Conservation (phyloP, 1,140 invertebrate genomes). For the Panagrolaimus sp. region DNA sequence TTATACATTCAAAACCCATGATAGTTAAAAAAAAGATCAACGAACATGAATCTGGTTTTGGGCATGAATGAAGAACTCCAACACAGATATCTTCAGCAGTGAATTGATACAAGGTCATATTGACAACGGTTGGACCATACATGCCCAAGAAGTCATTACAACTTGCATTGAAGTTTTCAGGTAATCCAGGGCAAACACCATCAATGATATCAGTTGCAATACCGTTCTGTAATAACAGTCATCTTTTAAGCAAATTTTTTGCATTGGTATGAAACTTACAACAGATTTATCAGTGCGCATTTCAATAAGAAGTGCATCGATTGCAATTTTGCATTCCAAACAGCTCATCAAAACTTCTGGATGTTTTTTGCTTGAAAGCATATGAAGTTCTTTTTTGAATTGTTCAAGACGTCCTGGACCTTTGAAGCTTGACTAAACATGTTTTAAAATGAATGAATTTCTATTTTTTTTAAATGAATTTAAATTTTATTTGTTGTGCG, state of each 20-base stretch:
- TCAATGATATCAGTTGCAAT: constrained; percentile 29
- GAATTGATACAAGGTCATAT: constrained; percentile 33
- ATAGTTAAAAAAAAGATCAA: background rate
- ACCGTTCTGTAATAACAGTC: constrained; percentile 19
- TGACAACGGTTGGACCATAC: constrained; percentile 30
- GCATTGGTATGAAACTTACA: constrained; percentile 8
- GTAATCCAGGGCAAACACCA: constrained; percentile 24
- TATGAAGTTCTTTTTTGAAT: constrained; percentile 18
- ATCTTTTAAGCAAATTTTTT: background rate
- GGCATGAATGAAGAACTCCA: constrained; percentile 21
- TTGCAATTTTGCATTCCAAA: constrained; percentile 25
- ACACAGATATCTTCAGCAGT: constrained; percentile 23
- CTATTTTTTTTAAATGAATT: constrained; percentile 3
- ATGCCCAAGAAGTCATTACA: constrained; percentile 33
- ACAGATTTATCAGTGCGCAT: constrained; percentile 15
- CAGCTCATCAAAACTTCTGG: constrained; percentile 26
- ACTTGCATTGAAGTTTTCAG: constrained; percentile 16
- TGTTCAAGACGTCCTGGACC: constrained; percentile 9
- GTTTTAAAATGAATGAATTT: constrained; percentile 15
- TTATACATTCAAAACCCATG: background rate
- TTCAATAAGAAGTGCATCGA: constrained; percentile 19
- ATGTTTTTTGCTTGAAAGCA: background rate
- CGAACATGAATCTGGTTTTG: constrained; percentile 20
- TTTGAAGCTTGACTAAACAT: constrained; percentile 15
- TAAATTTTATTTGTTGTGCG: background rate